phyloP scores from a whole-genome alignment of 2,888 invertebrate genomes.

The Desoria tigrina region DNA sequence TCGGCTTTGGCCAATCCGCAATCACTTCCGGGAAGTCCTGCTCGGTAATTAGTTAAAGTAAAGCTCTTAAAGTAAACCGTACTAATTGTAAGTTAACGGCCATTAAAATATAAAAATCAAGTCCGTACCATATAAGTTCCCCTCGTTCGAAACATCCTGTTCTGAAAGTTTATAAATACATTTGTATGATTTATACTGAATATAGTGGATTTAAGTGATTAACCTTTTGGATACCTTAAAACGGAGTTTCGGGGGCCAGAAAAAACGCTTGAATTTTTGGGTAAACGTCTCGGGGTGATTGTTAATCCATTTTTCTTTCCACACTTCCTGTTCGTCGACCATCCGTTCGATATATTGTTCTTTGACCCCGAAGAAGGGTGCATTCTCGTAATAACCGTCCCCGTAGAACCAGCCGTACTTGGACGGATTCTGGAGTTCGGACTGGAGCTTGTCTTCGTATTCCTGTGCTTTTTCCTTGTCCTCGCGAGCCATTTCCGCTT shows the following conservation, averaged over 20 bases:
- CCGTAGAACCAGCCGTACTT: conserved; percentile 30
- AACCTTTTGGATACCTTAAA: conserved; percentile 16
- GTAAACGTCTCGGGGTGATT: conserved; percentile 39
- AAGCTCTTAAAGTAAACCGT: no score
- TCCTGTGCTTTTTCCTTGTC: conserved; percentile 19
- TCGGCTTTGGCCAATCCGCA: conserved; percentile 30
- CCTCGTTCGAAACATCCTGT: conserved; percentile 33
- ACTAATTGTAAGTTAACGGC: no score
- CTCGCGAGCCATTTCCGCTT: conserved; percentile 14
- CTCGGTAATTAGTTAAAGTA: no score
- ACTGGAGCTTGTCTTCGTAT: conserved; percentile 26
- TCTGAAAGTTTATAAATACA: conserved; percentile 9
- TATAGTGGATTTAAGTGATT: no score
- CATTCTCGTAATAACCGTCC: conserved; percentile 39
- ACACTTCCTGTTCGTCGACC: conserved; percentile 19
- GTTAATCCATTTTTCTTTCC: conserved; percentile 29
- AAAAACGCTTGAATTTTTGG: conserved; percentile 31
- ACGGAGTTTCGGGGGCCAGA: conserved; percentile 36
- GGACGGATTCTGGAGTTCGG: conserved; percentile 35
- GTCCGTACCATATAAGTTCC: conserved; percentile 38
- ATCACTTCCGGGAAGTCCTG: conserved; percentile 42
- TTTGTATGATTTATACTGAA: neutral
- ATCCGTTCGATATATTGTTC: conserved; percentile 24
- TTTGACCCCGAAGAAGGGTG: conserved; percentile 29
- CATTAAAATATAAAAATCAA: no score